phyloP scores from a whole-genome alignment of 2,888 invertebrate species.

The Ophioninae sp. region DNA sequence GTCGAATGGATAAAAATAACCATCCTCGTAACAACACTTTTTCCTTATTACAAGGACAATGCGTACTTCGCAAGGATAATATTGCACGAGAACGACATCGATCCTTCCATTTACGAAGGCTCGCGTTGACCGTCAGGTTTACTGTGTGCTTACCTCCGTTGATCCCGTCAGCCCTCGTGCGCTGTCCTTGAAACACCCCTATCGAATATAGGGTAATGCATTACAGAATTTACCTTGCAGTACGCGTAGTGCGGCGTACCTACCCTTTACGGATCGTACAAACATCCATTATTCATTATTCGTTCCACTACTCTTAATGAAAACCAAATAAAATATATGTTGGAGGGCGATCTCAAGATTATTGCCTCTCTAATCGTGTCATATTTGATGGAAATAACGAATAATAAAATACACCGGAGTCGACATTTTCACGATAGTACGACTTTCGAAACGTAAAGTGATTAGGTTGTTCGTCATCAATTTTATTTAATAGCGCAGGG shows the following conservation, averaged over 20 bases:
- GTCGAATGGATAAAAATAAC: too few relatives aligned
- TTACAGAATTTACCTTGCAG: slow-evolving; percentile 55
- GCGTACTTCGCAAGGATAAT: slow-evolving; percentile 35
- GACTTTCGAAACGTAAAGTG: too few relatives aligned
- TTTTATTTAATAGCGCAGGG: too few relatives aligned
- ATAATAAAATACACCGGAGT: too few relatives aligned
- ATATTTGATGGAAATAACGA: too few relatives aligned
- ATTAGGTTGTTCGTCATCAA: too few relatives aligned
- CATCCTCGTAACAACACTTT: too few relatives aligned
- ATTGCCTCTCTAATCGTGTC: too few relatives aligned
- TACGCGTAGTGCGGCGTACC: slow-evolving; percentile 45
- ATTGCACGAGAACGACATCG: slow-evolving; percentile 53
- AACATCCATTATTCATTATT: slow-evolving; percentile 52
- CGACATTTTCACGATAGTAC: too few relatives aligned
- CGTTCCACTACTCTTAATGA: slow-evolving; percentile 2
- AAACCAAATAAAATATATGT: background rate
- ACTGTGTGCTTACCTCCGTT: too few relatives aligned
- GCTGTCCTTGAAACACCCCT: slow-evolving; percentile 63
- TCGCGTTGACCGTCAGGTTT: slow-evolving; percentile 54
- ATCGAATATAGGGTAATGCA: slow-evolving; percentile 64
- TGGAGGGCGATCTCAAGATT: too few relatives aligned
- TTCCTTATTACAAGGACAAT: slow-evolving; percentile 29
- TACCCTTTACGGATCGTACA: slow-evolving; percentile 18
- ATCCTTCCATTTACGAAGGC: slow-evolving; percentile 55
- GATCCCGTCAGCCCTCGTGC: slow-evolving; percentile 17